phyloP scores from a whole-genome alignment of 2,113 vertebrate genomes.

The Cygnus buccinator region DNA sequence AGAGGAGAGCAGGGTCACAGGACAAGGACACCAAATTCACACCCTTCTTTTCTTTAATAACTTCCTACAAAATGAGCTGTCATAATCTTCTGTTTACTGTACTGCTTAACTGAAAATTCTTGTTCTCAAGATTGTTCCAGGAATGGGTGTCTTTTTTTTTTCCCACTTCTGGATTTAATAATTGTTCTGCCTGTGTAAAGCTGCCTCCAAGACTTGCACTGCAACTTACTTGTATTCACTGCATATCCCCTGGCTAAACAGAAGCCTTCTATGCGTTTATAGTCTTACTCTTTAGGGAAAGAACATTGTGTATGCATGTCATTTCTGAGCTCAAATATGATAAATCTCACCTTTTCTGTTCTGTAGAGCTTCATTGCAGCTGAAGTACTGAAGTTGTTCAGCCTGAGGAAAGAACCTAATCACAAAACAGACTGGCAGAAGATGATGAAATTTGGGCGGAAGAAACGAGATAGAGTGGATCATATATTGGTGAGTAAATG shows the following conservation, averaged over 20 bases:
- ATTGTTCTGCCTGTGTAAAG: not conserved
- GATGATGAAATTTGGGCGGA: constrained; percentile 98
- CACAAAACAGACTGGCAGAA: constrained; percentile 98
- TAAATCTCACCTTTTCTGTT: constrained; percentile 32
- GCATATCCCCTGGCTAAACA: not conserved
- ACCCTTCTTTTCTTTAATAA: not conserved
- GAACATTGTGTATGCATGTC: not conserved
- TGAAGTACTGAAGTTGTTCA: constrained; percentile 90
- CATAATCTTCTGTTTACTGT: not conserved
- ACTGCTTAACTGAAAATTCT: not conserved
- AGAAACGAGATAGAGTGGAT: constrained; percentile 96
- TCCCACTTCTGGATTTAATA: not conserved
- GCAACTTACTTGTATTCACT: not conserved
- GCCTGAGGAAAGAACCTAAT: constrained; percentile 87
- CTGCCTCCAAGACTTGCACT: not conserved
- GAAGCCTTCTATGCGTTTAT: not conserved
- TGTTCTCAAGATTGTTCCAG: not conserved
- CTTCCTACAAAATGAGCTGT: not conserved
- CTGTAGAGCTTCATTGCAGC: constrained; percentile 86
- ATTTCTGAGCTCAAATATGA: not conserved
- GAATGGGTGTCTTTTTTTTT: not conserved
- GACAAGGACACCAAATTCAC: not conserved
- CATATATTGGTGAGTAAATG: constrained; percentile 90
- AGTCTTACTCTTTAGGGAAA: not conserved
- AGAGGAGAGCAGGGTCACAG: not conserved